Base-by-base conservation (phyloP, 2,888 invertebrate species). In the Orchestes rusci region DNA sequence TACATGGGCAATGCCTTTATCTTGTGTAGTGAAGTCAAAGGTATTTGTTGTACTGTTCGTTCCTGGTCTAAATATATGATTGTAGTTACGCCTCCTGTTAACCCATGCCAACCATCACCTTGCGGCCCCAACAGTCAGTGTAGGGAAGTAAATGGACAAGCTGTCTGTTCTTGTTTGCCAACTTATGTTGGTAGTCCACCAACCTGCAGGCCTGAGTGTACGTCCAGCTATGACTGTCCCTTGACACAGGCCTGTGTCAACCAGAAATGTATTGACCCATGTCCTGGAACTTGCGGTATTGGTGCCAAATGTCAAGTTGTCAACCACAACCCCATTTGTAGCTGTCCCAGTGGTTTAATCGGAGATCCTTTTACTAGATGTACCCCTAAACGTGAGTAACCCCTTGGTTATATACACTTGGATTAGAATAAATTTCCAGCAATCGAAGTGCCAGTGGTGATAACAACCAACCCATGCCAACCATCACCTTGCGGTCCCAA, bases 241-340 rank as follows among this genome's bases (percentile, higher is more conserved):
- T 70, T 77, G 37, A 80, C 84, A 60, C 79, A 77, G 61, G 82
- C 89, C 13, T 92, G 92, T 60, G 70, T 84, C 23, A 76, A 80
- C 48, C 82, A 82, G 45, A 87, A 87, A 68, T 92, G 92, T 61
- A 69, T 75, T n/a, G 80, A 91, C 68, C 90, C 91, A 3, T 91
- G 91, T 57, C 77, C 79, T n/a, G 83, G 83, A 51, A 82, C 82
- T 57, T 91, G 90, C 61, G 90, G 86, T 7, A 68, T 74, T 39
- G 81, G 80, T 60, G 83, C 89, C 1, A 72, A 80, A 43, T 90
- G 90, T 61, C 80, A 82, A 58, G 84, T 85, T 12, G 77, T 84
- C 40, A 87, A 88, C 59, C 89, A 79, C 51, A 71, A 76, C 43
- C 79, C 79, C 1, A 73, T 74, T 28, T 82, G 81, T 53, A 73